These are phyloP conservation scores for Cephus spinipes DNA, from an alignment of 2,888 invertebrate genomes.

Conservation along the genomic window DNA sequence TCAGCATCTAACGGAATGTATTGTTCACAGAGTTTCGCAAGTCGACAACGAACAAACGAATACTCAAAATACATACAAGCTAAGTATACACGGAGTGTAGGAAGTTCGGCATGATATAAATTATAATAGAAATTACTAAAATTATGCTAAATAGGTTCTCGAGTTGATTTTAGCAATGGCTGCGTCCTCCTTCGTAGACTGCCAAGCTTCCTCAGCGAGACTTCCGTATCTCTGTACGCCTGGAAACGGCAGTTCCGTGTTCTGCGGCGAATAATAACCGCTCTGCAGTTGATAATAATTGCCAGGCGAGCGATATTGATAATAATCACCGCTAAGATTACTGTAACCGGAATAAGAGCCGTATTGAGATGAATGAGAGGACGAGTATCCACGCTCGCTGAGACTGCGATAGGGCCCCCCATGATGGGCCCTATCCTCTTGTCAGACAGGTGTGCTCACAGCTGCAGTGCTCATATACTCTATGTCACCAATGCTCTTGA, in stretches of 20 bases:
- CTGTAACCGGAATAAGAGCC: constrained; percentile 61
- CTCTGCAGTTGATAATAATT: constrained; percentile 58
- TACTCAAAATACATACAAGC: not conserved
- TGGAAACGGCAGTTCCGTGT: constrained; percentile 53
- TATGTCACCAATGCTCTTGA: constrained; percentile 82
- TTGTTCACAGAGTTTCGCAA: not conserved
- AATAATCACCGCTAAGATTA: constrained; percentile 52
- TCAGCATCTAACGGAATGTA: constrained; percentile 18
- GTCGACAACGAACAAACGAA: not conserved
- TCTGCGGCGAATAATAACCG: constrained; percentile 63
- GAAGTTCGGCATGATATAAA: not conserved
- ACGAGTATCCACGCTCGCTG: constrained; percentile 64
- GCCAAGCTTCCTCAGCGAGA: constrained; percentile 61
- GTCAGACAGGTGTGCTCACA: constrained; percentile 64
- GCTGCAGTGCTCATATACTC: constrained; percentile 67
- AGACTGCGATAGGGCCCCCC: constrained; percentile 63
- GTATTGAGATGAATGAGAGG: constrained; percentile 57
- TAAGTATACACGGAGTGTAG: not conserved
- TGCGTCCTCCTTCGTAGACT: constrained; percentile 47
- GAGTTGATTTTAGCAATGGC: constrained; percentile 34
- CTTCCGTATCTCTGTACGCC: constrained; percentile 62
- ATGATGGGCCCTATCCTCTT: constrained; percentile 62
- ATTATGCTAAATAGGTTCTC: constrained; percentile 45
- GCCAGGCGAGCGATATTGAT: constrained; percentile 49
- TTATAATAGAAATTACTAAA: not conserved